Evolutionary conservation across 2,113 vertebrate species (phyloP), one percentile per base, ranked within the genome.

Genomic region (Podilymbus podiceps): DNA sequence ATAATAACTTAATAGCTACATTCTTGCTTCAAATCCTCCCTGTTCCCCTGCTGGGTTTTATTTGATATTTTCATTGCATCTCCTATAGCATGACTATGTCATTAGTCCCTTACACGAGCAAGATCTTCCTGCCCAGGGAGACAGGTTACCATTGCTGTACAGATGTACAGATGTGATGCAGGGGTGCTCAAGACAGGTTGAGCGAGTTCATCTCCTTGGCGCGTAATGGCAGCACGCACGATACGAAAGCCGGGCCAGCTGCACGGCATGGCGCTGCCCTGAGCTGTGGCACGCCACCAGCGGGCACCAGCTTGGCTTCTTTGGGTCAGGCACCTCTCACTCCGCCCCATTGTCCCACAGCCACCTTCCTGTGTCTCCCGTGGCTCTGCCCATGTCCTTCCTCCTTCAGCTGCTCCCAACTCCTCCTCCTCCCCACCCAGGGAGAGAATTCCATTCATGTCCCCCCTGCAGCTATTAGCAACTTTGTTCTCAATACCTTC

Each of bases 131-230:
- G n/a, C 9, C 33, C 44, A 30, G 40, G 27, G 67, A 69, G 66
- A 67, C 2, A 42, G 24, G 30, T 47, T 35, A 12, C 38, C 49
- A 3, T 9, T 44, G 19, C 50, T 0, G 0, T 38, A n/a, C 24
- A 69, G 73, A 3, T 1, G 31, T 27, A 50, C 47, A 33, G 44
- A 28, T 30, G 44, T 28, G 62, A 67, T 12, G 30, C 52, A 23
- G 60, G 72, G 71, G 38, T 85, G 75, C 56, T 78, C 15, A 31
- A 46, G 66, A n/a, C 23, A 40, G 72, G 22, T 3, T 12, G 71
- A 50, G 62, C 7, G 8, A 15, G n/a, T 59, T 40, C 6, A 40
- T 83, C 66, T 53, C 64, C 62, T 67, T 16, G 67, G 63, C 1
- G 5, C 5, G 4, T 22, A 11, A 3, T 6, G 42, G 60, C 56